Evolutionary conservation across 2,888 invertebrate genomes (phyloP).

Genomic region (Cremastinae sp.): DNA sequence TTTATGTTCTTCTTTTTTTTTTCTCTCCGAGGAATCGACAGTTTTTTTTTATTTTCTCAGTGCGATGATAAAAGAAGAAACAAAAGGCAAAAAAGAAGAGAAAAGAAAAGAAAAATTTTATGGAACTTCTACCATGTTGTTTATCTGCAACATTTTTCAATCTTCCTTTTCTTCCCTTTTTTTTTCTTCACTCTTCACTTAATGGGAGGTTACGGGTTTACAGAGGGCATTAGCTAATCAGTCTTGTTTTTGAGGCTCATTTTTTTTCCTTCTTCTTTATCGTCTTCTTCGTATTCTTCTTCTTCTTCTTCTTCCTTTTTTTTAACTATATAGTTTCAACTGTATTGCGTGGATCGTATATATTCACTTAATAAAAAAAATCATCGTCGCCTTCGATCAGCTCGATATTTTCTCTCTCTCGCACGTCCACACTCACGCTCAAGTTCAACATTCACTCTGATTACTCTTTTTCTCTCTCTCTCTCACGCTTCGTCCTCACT

Average conservation of each 20-base stretch:
- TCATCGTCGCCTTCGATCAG: slow-evolving; percentile 48
- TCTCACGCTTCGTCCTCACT: slow-evolving; percentile 40
- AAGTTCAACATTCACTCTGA: background rate
- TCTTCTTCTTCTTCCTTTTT: slow-evolving; percentile 29
- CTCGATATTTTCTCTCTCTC: slow-evolving; percentile 49
- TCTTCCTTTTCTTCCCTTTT: slow-evolving; percentile 45
- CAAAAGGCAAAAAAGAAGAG: slow-evolving; percentile 58
- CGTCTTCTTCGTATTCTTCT: slow-evolving; percentile 25
- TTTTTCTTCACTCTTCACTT: slow-evolving; percentile 69
- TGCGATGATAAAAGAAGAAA: slow-evolving; percentile 65
- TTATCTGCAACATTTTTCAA: slow-evolving; percentile 46
- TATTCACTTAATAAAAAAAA: slow-evolving; percentile 55
- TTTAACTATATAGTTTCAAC: slow-evolving; percentile 76
- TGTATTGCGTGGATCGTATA: slow-evolving; percentile 75
- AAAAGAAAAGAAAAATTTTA: slow-evolving; percentile 64
- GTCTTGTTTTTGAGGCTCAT: slow-evolving; percentile 80
- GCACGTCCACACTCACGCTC: slow-evolving; percentile 1
- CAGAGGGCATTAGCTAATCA: slow-evolving; percentile 79
- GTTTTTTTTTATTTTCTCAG: slow-evolving; percentile 40
- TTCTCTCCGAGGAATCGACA: background rate
- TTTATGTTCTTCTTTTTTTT: background rate
- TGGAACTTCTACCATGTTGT: slow-evolving; percentile 77
- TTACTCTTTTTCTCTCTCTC: slow-evolving; percentile 27
- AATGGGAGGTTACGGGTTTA: slow-evolving; percentile 77
- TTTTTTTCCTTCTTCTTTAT: slow-evolving; percentile 55